Percentiles rank a stretch among this genome's conserved stretches.
Evolutionary conservation across 1,140 invertebrate genomes (phyloP).

Genomic region (Heliconius melpomene): DNA sequence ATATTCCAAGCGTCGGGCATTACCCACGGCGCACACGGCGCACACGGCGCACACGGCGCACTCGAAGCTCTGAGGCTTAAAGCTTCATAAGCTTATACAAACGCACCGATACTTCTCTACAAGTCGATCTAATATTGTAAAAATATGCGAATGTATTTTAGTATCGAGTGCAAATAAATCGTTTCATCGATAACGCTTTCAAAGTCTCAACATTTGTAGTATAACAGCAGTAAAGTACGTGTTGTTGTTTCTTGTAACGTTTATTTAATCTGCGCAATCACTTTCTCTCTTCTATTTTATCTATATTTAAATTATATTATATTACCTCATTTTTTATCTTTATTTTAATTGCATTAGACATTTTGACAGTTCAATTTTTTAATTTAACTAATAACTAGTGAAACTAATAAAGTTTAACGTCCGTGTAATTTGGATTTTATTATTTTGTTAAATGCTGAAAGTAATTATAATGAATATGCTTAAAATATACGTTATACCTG

Average conservation of each 20-base stretch:
- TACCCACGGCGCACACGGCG: background rate
- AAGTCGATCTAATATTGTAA: background rate
- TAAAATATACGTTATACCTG: too few relatives aligned
- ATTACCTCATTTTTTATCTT: too few relatives aligned
- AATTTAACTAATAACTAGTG: too few relatives aligned
- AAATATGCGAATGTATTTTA: constrained; percentile 8
- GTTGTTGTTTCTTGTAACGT: background rate
- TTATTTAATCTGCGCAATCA: background rate
- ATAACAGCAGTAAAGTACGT: background rate
- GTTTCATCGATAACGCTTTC: background rate
- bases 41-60: background rate
- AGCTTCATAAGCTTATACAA: background rate
- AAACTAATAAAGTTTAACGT: too few relatives aligned
- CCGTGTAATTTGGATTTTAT: too few relatives aligned
- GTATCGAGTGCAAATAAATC: constrained; percentile 5
- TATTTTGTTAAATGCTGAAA: too few relatives aligned
- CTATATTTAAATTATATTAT: background rate
- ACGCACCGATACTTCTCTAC: background rate
- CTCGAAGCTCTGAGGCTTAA: background rate
- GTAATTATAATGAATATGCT: too few relatives aligned
- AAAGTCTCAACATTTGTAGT: background rate
- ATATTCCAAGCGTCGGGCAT: background rate
- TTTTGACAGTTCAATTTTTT: background rate
- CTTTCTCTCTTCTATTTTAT: background rate
- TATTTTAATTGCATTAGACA: too few relatives aligned